These are phyloP conservation scores for Virgularia gustaviana DNA, from an alignment of 92 coral and sea anemone species.

Conservation along the genomic window DNA sequence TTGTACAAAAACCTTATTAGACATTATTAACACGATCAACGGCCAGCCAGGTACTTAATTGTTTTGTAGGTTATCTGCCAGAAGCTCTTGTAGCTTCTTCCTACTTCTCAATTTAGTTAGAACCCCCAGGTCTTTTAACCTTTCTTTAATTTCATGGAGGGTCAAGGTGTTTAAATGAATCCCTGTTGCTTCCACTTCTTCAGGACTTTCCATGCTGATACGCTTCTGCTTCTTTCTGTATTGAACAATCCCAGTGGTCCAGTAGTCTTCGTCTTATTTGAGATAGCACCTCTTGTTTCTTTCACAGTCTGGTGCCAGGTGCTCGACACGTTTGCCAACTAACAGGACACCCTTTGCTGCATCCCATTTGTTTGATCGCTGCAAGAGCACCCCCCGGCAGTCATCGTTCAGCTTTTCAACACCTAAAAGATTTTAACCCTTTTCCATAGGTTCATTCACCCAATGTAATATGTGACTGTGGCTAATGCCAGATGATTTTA, in stretches of 20 bases:
- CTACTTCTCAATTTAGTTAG: constrained; percentile 35
- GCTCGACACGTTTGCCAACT: constrained; percentile 42
- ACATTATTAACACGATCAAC: no score
- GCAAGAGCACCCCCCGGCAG: constrained; percentile 48
- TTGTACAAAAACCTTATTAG: no score
- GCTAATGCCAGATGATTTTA: no score
- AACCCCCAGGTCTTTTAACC: constrained; percentile 37
- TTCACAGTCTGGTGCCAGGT: constrained; percentile 24
- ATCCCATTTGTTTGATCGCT: constrained; percentile 48
- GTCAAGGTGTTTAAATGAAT: constrained; percentile 26
- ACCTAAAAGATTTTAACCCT: constrained; percentile 50
- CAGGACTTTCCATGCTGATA: constrained; percentile 29
- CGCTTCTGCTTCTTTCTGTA: constrained; percentile 28
- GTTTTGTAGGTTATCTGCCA: constrained; percentile 2
- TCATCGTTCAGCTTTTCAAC: no score
- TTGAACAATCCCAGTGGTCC: neutral
- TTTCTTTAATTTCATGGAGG: constrained; percentile 23
- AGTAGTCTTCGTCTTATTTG: constrained; percentile 15
- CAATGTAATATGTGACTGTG: no score
- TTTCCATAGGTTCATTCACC: constrained; percentile 5
- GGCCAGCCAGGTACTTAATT: neutral
- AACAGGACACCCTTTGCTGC: constrained; percentile 44
- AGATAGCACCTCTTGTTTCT: constrained; percentile 19
- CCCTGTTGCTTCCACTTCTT: neutral
- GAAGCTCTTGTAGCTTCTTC: constrained; percentile 40